Evolutionary conservation across 2,797 vertebrate genomes (phyloP), one percentile per base, ranked within the genome.

Genomic region (Melanotaenia parkinsoni): DNA sequence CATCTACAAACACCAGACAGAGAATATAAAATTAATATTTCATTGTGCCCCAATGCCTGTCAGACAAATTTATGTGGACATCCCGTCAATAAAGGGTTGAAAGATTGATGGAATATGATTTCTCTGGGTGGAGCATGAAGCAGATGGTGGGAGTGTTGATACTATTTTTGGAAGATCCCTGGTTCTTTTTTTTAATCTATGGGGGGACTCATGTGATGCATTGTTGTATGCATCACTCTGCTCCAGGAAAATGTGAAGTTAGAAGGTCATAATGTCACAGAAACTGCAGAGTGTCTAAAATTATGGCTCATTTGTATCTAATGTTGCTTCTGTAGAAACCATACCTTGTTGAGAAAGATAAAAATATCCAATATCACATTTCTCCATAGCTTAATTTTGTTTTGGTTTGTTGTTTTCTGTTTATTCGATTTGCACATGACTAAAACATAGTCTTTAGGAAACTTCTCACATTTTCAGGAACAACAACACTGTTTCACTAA

Each of bases 41-140:
- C 88, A 94, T 87, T 73, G 83, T 65, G 77, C 88, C 86, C 86
- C 79, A 88, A 78, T 47, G 56, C 72, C 85, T 63, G 70, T 92
- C 92, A 93, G 80, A 88, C 93, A 94, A 93, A 95, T 95, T 88
- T 86, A 86, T 93, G 90, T 92, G 83, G 94, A 95, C 91, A 90
- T 91, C 74, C 86, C 70, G 76, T 94, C 94, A 95, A 95, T 95
- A 95, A 86, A 80, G 86, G 85, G 80, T 76, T 92, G 88, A 91
- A 92, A 92, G 91, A 94, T 91, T 93, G 93, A 94, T 94, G 83
- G 86, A 90, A 86, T 90, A 86, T 92, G 83, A 91, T 92, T 91
- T 92, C 91, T 86, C 79, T 50, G 67, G 86, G 89, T 91, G 71
- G 83, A 90, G 81, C 87, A 86, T 68, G 81, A 88, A 92, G 82